Conservation (phyloP, 2,797 vertebrate species). For the Poecile montanus region DNA sequence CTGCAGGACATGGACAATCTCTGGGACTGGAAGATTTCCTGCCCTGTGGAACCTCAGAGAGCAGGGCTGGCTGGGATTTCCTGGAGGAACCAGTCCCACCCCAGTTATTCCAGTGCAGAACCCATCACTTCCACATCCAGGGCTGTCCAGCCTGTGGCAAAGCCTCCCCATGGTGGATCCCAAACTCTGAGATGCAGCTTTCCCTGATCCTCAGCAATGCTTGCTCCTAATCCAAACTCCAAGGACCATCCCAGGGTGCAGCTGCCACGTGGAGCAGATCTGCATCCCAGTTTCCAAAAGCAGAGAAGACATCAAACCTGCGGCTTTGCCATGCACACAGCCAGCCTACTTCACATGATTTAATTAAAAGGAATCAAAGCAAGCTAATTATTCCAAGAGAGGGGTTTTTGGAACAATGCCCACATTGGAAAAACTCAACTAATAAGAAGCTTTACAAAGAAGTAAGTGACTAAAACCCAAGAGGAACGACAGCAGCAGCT, state of each 20-base stretch:
- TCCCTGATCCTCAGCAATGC: rapidly evolving
- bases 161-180: background rate
- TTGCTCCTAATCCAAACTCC: background rate
- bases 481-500: background rate
- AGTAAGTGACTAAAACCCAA: background rate
- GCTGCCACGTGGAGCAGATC: background rate
- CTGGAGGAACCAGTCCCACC: background rate
- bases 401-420: background rate
- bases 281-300: background rate
- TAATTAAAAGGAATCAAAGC: constrained; percentile 44
- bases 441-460: background rate
- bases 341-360: background rate
- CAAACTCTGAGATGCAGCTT: background rate
- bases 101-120: background rate
- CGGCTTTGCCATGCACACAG: background rate
- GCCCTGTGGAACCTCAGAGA: background rate
- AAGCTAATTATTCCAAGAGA: constrained; percentile 39
- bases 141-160: background rate
- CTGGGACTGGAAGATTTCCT: background rate
- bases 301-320: background rate
- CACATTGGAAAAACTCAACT: background rate
- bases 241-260: background rate
- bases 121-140: background rate
- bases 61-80: background rate
- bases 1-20: background rate